phyloP scores from a whole-genome alignment of 1,140 invertebrate genomes.

The Drosophila nikananu region DNA sequence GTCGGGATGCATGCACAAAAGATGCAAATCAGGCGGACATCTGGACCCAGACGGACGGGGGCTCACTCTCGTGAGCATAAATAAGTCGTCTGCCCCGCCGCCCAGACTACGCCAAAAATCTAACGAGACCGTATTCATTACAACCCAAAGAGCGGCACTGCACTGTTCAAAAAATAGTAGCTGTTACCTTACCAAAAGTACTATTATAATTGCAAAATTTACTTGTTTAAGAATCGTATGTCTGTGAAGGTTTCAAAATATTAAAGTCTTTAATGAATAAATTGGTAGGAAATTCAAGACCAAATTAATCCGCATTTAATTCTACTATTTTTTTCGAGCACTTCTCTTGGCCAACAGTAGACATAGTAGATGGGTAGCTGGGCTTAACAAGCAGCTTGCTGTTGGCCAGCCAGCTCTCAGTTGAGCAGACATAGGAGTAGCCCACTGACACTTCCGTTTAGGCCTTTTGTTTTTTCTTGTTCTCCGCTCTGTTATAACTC shows the following conservation, averaged over 20 bases:
- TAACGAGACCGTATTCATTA: slow-evolving; percentile 73
- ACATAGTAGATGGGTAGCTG: slow-evolving; percentile 21
- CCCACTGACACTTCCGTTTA: slow-evolving; percentile 76
- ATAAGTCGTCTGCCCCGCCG: slow-evolving; percentile 64
- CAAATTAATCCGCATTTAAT: neutral
- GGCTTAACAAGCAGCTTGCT: slow-evolving; percentile 75
- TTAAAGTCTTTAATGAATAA: neutral
- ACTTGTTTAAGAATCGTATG: neutral
- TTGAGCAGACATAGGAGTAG: slow-evolving; percentile 72
- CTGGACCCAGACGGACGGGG: slow-evolving; percentile 55
- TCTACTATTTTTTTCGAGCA: neutral
- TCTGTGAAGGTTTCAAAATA: neutral
- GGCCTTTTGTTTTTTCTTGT: slow-evolving; percentile 68
- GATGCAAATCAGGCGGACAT: slow-evolving; percentile 78
- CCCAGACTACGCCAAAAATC: slow-evolving; percentile 50
- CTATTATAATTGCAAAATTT: neutral
- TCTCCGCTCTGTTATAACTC: slow-evolving; percentile 39
- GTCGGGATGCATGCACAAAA: slow-evolving; percentile 67
- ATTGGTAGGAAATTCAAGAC: too few relatives aligned
- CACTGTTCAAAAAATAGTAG: neutral
- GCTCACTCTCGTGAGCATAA: slow-evolving; percentile 65
- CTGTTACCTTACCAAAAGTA: too few relatives aligned
- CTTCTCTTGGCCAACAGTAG: slow-evolving; percentile 15
- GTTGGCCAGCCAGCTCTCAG: slow-evolving; percentile 51
- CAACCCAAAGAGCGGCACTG: slow-evolving; percentile 27